Evolutionary conservation across 2,797 vertebrate genomes (phyloP).

Genomic region (Pantherophis alleghaniensis): DNA sequence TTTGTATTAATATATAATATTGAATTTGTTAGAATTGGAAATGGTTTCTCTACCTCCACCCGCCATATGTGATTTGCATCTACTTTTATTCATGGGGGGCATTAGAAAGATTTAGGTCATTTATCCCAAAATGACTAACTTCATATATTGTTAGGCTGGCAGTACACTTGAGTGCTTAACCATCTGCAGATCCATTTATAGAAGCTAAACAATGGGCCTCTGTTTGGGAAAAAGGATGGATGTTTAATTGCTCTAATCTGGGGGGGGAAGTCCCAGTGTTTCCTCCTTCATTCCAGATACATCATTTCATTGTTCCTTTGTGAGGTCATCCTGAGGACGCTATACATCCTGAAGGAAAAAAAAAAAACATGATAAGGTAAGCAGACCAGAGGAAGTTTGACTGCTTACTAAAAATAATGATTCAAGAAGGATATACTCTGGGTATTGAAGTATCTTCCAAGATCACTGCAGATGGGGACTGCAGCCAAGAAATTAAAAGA

Average conservation of each 20-base stretch:
- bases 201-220: constrained; percentile 32
- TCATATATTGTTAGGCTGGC: constrained; percentile 11
- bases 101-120: not conserved
- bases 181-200: constrained; percentile 32
- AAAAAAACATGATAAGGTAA: constrained; percentile 24
- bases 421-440: not conserved
- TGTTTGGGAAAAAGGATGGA: constrained; percentile 36
- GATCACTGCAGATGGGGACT: too few relatives aligned
- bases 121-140: not conserved
- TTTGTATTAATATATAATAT: not conserved
- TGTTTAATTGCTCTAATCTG: constrained; percentile 38
- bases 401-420: not conserved
- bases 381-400: constrained; percentile 38
- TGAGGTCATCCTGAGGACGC: constrained; percentile 37
- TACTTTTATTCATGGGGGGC: not conserved
- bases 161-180: not conserved
- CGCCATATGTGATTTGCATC: not conserved
- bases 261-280: constrained; percentile 26
- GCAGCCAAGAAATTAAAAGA: too few relatives aligned
- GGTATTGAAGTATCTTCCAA: not conserved
- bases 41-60: not conserved
- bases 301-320: constrained; percentile 57
- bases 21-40: not conserved
- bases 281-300: constrained; percentile 50
- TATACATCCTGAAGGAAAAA: constrained; percentile 48